These are phyloP conservation scores for Crossoptilon crossoptilon DNA, from an alignment of 2,797 vertebrate species.

Conservation along the genomic window DNA sequence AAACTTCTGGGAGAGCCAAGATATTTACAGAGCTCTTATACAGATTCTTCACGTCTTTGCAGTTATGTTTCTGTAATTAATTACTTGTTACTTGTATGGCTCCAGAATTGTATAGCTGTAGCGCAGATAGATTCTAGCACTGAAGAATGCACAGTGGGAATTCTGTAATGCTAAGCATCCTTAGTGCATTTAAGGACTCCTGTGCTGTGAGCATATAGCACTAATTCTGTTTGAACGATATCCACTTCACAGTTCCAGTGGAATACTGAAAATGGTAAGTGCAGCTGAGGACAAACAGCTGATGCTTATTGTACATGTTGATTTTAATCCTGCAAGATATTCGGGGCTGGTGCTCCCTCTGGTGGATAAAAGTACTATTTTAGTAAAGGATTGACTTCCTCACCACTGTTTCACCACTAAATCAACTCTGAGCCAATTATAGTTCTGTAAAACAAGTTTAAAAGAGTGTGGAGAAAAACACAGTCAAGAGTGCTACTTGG, in stretches of 20 bases:
- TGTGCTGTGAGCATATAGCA: conserved; percentile 42
- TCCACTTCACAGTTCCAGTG: conserved; percentile 55
- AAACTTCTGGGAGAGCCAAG: conserved; percentile 32
- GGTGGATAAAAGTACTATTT: conserved; percentile 14
- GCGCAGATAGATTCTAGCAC: background rate
- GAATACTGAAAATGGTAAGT: conserved; percentile 64
- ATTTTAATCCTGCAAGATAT: conserved; percentile 46
- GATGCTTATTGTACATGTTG: conserved; percentile 20
- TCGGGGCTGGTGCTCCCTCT: conserved; percentile 49
- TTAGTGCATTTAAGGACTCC: conserved; percentile 52
- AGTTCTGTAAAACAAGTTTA: background rate
- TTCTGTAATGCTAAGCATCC: conserved; percentile 35
- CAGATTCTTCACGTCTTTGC: conserved; percentile 40
- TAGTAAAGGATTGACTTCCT: background rate
- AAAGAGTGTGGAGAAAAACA: background rate
- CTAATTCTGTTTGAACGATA: conserved; percentile 58
- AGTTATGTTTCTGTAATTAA: conserved; percentile 52
- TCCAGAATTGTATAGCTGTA: background rate
- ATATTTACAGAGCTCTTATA: conserved; percentile 40
- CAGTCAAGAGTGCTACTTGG: background rate
- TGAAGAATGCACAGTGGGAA: conserved; percentile 30
- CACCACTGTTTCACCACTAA: background rate
- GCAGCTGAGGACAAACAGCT: conserved; percentile 71
- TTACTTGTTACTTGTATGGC: conserved; percentile 19
- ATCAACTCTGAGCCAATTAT: background rate